These are phyloP conservation scores for Ips typographus DNA, from an alignment of 1,140 invertebrate species.

Conservation along the genomic window DNA sequence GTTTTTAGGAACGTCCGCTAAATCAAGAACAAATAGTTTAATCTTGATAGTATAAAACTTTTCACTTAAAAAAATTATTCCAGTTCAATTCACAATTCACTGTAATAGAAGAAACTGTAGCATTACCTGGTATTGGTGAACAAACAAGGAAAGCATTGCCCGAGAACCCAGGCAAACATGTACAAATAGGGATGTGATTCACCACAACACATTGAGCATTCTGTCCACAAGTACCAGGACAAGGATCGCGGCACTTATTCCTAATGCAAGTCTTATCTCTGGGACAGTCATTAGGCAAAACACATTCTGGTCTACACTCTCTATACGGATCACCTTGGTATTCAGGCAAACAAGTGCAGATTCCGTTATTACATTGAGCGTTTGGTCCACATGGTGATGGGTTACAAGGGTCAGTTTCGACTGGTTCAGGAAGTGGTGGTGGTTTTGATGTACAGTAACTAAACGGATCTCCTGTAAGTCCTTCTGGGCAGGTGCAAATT, in stretches of 20 bases:
- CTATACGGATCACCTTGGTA: slow-evolving; percentile 70
- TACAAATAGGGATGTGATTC: slow-evolving; percentile 73
- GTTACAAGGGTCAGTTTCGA: slow-evolving; percentile 54
- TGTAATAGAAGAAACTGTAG: too few species aligned
- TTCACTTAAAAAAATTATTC: slow-evolving; percentile 23
- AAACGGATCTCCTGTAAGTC: slow-evolving; percentile 67
- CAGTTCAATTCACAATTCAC: background rate
- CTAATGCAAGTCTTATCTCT: slow-evolving; percentile 74
- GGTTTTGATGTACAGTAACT: slow-evolving; percentile 56
- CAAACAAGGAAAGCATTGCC: slow-evolving; percentile 69
- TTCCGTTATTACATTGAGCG: slow-evolving; percentile 61
- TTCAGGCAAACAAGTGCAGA: slow-evolving; percentile 68
- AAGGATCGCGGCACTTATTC: slow-evolving; percentile 70
- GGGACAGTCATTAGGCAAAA: slow-evolving; percentile 65
- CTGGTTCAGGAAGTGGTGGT: slow-evolving; percentile 35
- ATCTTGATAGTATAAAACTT: background rate
- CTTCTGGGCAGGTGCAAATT: slow-evolving; percentile 62
- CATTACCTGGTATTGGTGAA: slow-evolving; percentile 55
- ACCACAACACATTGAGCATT: slow-evolving; percentile 69
- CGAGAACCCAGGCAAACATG: slow-evolving; percentile 68
- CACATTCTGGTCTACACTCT: slow-evolving; percentile 65
- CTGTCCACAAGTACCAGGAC: slow-evolving; percentile 62
- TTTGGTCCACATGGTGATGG: slow-evolving; percentile 64
- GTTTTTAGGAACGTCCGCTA: slow-evolving; percentile 51
- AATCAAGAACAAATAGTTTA: slow-evolving; percentile 56